Evolutionary conservation across 2,797 vertebrate genomes (phyloP), one percentile per base, ranked within the genome.

Genomic region (Staurois parvus): DNA sequence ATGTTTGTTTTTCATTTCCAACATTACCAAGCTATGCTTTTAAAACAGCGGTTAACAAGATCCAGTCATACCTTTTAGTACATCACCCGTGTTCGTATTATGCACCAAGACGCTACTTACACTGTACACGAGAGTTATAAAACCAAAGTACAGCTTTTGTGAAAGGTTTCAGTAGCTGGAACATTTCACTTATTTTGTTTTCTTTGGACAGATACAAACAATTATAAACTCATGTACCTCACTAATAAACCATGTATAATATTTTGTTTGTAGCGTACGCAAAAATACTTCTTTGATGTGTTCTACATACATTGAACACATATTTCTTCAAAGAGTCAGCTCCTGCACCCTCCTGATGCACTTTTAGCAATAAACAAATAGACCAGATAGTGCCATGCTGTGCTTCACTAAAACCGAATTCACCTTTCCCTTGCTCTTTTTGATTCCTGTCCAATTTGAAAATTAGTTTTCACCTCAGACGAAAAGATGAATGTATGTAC

Each of bases 321-420:
- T 30, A 81, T 86, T 70, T 81, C 79, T 81, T 86, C 79, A 86
- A 86, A 86, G 84, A 62, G 48, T 17, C 40, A 17, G 66, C 66
- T 80, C 29, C 72, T 76, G 84, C 28, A 21, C 79, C 79, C 84
- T 86, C 72, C 83, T 79, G 83, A 26, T 72, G 30, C 34, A 69
- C 66, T 76, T 48, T 72, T 81, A 76, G 73, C 73, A 56, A 48
- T 81, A 81, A 81, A 86, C 84, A 86, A 81, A 86, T 86, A 64
- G 48, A 69, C 67, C 59, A 59, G 78, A 73, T 29, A 24, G 79
- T 32, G 8, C 56, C 78, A 85, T 64, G 80, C 84, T 77, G 84
- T 40, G 72, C 34, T 24, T 67, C 34, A 45, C 28, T 76, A 59
- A 81, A 72, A 24, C 48, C 21, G 78, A 3, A 70, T 32, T n/a